A percentile compares a stretch with the other conserved stretches of the same genome.
These are phyloP conservation scores for Lagocephalus sceleratus DNA, from an alignment of 2,797 vertebrate genomes.

Conservation along the genomic window DNA sequence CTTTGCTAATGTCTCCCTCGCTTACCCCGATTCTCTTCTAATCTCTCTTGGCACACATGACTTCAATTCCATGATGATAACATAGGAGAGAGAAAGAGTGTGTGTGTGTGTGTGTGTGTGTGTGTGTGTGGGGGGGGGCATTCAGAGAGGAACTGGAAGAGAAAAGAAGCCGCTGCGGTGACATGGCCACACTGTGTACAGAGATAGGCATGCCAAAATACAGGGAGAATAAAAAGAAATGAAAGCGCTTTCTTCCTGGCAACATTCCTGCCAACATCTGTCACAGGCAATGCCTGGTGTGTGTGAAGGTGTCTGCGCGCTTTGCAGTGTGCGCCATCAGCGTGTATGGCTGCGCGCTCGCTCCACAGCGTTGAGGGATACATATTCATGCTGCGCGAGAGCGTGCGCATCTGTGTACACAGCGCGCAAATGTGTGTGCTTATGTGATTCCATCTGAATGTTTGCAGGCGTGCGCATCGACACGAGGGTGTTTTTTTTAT, in stretches of 20 bases:
- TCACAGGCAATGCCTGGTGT: constrained; percentile 67
- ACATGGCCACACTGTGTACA: constrained; percentile 72
- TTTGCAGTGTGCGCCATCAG: constrained; percentile 45
- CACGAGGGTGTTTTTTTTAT: constrained; percentile 37
- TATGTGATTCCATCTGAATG: constrained; percentile 45
- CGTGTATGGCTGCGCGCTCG: constrained; percentile 40
- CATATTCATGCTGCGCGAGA: constrained; percentile 61
- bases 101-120: constrained; percentile 62
- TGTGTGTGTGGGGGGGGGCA: constrained; percentile 1
- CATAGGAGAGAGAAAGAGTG: constrained; percentile 21
- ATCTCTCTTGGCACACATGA: constrained; percentile 76
- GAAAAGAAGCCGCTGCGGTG: constrained; percentile 53
- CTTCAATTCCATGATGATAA: constrained; percentile 70
- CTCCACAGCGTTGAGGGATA: constrained; percentile 49
- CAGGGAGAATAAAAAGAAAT: constrained; percentile 68
- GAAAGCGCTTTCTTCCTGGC: constrained; percentile 70
- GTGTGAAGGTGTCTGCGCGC: constrained; percentile 56
- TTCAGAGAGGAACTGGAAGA: constrained; percentile 44
- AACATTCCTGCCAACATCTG: constrained; percentile 78
- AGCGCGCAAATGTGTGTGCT: constrained; percentile 44
- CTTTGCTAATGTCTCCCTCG: constrained; percentile 66
- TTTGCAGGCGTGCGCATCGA: constrained; percentile 51
- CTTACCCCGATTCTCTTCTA: constrained; percentile 65
- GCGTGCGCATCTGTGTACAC: constrained; percentile 37
- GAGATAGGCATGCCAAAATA: constrained; percentile 75